Percentiles rank a stretch among this genome's conserved stretches.
Conservation (phyloP, 2,797 vertebrate genomes). For the Pseudotriccus pelzelni region DNA sequence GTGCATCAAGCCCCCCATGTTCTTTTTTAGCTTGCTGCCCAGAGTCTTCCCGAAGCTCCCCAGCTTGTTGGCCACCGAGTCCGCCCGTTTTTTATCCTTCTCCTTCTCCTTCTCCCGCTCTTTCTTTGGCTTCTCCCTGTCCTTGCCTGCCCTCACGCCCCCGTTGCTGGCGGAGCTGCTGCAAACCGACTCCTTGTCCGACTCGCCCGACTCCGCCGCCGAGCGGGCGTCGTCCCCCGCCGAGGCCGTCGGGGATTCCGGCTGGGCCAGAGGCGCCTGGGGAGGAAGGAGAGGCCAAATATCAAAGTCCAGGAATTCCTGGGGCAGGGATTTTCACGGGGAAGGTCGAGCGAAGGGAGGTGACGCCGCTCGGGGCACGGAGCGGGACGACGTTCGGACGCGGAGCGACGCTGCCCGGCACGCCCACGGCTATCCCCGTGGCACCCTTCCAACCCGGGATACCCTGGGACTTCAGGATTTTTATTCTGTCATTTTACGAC, state of each 20-base stretch:
- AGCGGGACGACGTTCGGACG: fast-evolving
- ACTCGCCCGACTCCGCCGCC: slow-evolving; percentile 90
- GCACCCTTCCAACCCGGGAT: not conserved
- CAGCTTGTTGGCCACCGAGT: slow-evolving; percentile 95
- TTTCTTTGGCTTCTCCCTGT: slow-evolving; percentile 80
- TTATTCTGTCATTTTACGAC: not conserved
- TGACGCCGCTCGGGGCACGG: fast-evolving
- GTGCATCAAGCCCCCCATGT: slow-evolving; percentile 94
- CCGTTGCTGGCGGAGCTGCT: slow-evolving; percentile 91
- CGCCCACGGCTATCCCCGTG: fast-evolving
- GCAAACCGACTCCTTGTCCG: slow-evolving; percentile 96
- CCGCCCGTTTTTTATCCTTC: slow-evolving; percentile 91
- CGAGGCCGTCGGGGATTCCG: slow-evolving; percentile 92
- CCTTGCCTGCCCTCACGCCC: slow-evolving; percentile 77
- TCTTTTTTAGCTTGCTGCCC: slow-evolving; percentile 95
- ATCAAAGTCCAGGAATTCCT: not conserved
- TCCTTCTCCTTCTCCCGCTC: slow-evolving; percentile 78
- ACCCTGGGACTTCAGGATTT: too few species aligned
- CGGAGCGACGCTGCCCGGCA: fast-evolving
- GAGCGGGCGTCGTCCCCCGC: slow-evolving; percentile 91
- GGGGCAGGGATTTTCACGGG: not conserved
- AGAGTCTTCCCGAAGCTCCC: slow-evolving; percentile 96
- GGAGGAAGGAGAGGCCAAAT: not conserved
- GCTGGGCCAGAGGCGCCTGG: slow-evolving; percentile 92
- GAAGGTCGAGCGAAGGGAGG: not conserved